Evolutionary conservation across 2,797 vertebrate species (phyloP).

Genomic region (Sparidentex hasta): DNA sequence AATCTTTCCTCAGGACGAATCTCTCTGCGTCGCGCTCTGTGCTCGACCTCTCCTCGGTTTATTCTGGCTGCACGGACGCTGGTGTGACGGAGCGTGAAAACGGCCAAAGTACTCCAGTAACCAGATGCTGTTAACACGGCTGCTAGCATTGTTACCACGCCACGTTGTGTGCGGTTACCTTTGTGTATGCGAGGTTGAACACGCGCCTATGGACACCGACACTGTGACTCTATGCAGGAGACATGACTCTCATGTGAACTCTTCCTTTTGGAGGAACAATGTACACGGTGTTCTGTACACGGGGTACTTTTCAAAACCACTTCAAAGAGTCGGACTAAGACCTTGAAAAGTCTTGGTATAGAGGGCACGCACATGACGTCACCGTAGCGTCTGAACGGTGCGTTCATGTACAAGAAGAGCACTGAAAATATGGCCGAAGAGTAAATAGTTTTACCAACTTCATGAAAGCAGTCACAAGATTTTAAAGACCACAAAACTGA

Average conservation of each 20-base stretch:
- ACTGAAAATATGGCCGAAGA: background rate
- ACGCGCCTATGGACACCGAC: constrained; percentile 47
- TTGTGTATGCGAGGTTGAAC: constrained; percentile 36
- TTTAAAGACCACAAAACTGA: constrained; percentile 5
- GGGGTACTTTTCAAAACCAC: constrained; percentile 57
- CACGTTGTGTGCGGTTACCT: constrained; percentile 38
- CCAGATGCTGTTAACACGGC: constrained; percentile 58
- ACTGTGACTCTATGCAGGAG: constrained; percentile 41
- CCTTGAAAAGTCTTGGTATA: constrained; percentile 29
- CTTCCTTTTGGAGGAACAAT: constrained; percentile 53
- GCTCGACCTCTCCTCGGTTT: constrained; percentile 27
- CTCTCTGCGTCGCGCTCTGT: constrained; percentile 8
- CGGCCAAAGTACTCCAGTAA: constrained; percentile 57
- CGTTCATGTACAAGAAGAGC: constrained; percentile 12
- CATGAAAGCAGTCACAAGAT: background rate
- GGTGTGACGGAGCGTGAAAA: constrained; percentile 59
- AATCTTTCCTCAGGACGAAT: constrained; percentile 19
- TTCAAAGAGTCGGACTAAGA: constrained; percentile 28
- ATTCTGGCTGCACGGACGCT: constrained; percentile 40
- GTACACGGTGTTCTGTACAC: constrained; percentile 38
- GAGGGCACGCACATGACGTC: constrained; percentile 21
- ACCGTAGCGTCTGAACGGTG: constrained; percentile 4
- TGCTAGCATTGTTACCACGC: constrained; percentile 46
- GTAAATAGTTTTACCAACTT: background rate
- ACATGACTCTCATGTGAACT: constrained; percentile 52